A percentile compares a stretch with the other conserved stretches of the same genome.
These are phyloP conservation scores for Globodera rostochiensis DNA, from an alignment of 1,140 invertebrate species.

Conservation along the genomic window DNA sequence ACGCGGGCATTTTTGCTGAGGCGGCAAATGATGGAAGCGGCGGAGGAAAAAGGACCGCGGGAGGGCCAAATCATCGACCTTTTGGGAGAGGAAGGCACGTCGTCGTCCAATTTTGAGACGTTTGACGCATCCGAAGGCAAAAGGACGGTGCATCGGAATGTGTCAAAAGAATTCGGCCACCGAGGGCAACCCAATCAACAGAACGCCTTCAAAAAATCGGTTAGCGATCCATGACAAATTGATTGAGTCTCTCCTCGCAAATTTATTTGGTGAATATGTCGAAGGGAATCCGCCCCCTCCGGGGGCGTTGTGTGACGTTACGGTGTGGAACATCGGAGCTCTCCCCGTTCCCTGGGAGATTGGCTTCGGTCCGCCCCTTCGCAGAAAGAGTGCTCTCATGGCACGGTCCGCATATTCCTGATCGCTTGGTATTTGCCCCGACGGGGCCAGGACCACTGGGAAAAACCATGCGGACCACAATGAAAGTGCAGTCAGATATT, in stretches of 20 bases:
- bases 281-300: not conserved
- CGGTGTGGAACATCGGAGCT: not conserved
- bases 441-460: not conserved
- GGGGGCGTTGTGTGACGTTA: not conserved
- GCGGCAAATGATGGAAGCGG: slow-evolving; percentile 25
- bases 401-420: not conserved
- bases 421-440: not conserved
- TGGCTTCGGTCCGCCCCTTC: not conserved
- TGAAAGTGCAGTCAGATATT: too few relatives aligned
- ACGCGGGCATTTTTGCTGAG: slow-evolving; percentile 30
- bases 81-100: not conserved
- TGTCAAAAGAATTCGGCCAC: not conserved
- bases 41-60: not conserved
- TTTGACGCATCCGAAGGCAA: not conserved
- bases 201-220: not conserved
- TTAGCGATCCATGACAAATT: not conserved
- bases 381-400: not conserved
- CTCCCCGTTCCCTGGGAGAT: not conserved
- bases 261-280: not conserved
- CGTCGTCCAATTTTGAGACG: not conserved
- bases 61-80: not conserved
- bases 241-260: not conserved
- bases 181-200: not conserved
- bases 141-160: not conserved
- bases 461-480: not conserved